Conservation (phyloP, 2,797 vertebrate genomes). For the Gila robusta region DNA sequence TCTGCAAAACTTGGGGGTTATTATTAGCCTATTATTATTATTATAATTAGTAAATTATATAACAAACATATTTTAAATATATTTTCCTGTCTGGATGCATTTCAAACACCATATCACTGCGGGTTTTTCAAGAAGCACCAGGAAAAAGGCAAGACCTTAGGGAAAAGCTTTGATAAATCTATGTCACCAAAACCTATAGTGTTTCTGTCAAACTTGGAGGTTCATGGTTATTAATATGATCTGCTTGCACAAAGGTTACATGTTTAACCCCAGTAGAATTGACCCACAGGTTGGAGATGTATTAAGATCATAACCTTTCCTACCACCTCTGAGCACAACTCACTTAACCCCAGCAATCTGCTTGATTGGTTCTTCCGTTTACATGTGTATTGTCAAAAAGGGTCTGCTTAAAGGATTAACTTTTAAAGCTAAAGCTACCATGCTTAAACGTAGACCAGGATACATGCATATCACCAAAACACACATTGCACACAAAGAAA, state of each 20-base stretch:
- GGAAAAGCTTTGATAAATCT: slow-evolving; percentile 13
- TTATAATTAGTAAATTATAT: not conserved
- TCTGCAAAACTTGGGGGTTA: not conserved
- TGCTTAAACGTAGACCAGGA: not conserved
- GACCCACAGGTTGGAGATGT: not conserved
- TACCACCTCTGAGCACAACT: not conserved
- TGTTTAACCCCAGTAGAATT: slow-evolving; percentile 1
- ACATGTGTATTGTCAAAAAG: not conserved
- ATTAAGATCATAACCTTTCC: slow-evolving; percentile 7
- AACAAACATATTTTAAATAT: not conserved
- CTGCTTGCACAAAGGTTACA: slow-evolving; percentile 10
- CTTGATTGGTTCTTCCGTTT: slow-evolving; percentile 9
- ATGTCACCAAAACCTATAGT: not conserved
- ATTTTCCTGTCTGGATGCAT: not conserved
- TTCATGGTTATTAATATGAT: not conserved
- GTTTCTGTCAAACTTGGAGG: not conserved
- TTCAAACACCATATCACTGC: no score
- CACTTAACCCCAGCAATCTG: slow-evolving; percentile 27
- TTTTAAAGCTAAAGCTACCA: slow-evolving; percentile 5
- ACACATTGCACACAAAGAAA: not conserved
- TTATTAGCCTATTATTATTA: not conserved
- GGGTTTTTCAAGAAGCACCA: not conserved
- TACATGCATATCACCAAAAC: not conserved
- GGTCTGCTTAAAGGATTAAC: not conserved
- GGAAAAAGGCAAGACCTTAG: not conserved